Evolutionary conservation across 1,140 invertebrate genomes (phyloP).

Genomic region (Eupristina koningsbergeri): DNA sequence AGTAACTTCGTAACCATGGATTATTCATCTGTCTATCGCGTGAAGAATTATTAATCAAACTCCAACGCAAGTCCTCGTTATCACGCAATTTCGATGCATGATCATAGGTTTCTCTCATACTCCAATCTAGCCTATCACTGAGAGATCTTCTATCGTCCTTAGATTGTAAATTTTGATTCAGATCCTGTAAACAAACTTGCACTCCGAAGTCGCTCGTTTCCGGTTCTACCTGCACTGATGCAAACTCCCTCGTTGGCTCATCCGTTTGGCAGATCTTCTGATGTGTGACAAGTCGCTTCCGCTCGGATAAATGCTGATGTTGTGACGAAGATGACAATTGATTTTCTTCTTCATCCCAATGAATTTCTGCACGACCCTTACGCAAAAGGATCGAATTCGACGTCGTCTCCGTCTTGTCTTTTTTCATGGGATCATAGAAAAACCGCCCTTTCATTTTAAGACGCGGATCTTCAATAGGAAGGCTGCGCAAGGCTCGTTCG

Average conservation of each 20-base stretch:
- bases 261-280: slow-evolving; percentile 72
- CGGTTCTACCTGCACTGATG: slow-evolving; percentile 56
- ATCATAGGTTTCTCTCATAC: slow-evolving; percentile 62
- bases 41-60: slow-evolving; percentile 56
- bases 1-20: slow-evolving; percentile 9
- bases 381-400: slow-evolving; percentile 69
- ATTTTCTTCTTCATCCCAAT: slow-evolving; percentile 63
- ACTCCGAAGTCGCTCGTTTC: slow-evolving; percentile 53
- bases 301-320: slow-evolving; percentile 38
- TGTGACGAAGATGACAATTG: slow-evolving; percentile 1
- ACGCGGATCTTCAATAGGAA: slow-evolving; percentile 69
- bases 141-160: slow-evolving; percentile 52
- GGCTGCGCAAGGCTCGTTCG: slow-evolving; percentile 65
- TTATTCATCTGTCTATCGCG: not conserved
- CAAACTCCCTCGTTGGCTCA: slow-evolving; percentile 53
- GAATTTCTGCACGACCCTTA: slow-evolving; percentile 61
- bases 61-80: slow-evolving; percentile 66
- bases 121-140: slow-evolving; percentile 68
- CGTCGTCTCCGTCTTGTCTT: slow-evolving; percentile 40
- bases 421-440: slow-evolving; percentile 66
- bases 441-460: slow-evolving; percentile 71
- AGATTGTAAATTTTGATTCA: slow-evolving; percentile 13
- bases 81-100: slow-evolving; percentile 58
- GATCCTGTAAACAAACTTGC: slow-evolving; percentile 63
- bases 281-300: slow-evolving; percentile 58